Conservation (phyloP, 2,888 invertebrate genomes). For the Acanthosepion pharaonis region DNA sequence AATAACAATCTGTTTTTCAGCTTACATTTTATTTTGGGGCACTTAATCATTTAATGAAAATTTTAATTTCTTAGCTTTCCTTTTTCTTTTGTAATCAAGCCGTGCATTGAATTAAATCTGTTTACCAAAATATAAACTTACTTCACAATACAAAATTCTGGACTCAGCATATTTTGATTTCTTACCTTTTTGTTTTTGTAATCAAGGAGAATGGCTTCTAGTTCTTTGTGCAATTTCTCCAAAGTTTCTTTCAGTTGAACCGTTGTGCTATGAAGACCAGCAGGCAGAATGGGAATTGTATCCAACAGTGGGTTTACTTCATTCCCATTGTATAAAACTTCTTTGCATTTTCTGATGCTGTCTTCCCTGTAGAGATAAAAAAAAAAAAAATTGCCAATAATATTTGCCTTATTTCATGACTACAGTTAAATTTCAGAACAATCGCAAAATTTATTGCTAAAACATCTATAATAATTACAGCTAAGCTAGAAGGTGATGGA, state of each 20-base stretch:
- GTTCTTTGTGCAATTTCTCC: conserved; percentile 63
- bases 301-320: conserved; percentile 63
- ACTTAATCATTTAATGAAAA: neutral
- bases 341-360: conserved; percentile 59
- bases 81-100: too few species aligned
- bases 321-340: conserved; percentile 62
- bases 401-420: too few species aligned
- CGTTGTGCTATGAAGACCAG: conserved; percentile 61
- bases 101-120: too few species aligned
- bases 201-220: conserved; percentile 64
- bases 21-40: too few species aligned
- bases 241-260: conserved; percentile 62
- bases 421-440: too few species aligned
- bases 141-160: too few species aligned
- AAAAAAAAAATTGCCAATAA: too few species aligned
- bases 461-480: too few species aligned
- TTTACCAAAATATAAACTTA: too few species aligned
- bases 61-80: too few species aligned
- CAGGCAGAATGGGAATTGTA: conserved; percentile 65
- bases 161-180: neutral
- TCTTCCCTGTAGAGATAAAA: conserved; percentile 56
- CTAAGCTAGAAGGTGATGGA: too few species aligned
- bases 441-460: too few species aligned
- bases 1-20: neutral
- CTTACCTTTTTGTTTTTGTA: conserved; percentile 66